Base-by-base conservation (phyloP, 1,140 invertebrate genomes). In the Colletes gigas region DNA sequence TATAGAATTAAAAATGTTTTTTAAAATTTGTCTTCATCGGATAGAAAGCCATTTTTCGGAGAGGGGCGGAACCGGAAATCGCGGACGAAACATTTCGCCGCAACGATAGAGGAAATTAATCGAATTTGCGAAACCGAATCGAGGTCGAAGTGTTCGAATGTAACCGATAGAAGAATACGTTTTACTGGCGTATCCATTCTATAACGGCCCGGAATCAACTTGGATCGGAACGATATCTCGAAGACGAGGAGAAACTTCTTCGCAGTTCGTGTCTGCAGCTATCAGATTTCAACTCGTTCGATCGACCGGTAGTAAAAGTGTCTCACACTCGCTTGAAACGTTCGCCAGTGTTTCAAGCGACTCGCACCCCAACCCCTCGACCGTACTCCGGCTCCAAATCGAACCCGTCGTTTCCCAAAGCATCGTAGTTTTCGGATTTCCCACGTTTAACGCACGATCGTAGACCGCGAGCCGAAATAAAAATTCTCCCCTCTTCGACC, bases 271-370 rank as follows among this genome's bases (percentile, higher is more conserved):
- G 50, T 50, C 50, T 50, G 66, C 47, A 19, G 47, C 66, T 67
- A 67, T 67, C 66, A 67, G 66, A 67, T 67, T 67, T 67, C 66
- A 44, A 67, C 44, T 50, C 10, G 66, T 50, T 67, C 66, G 66
- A 67, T 67, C 66, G 44, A 3, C 66, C 30, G 9, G 30, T 63
- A 52, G 44, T 67, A 67, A 67, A 67, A 67, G 66, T 50, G 47
- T 67, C 66, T 67, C 66, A 21, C 66, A 30, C 30, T 10, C 4
- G 30, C 60, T 30, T 63, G 14, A 30, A 63, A 63, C 21, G 60
- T 63, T 67, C 19, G 66, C 44, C 44, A 50, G 66, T 52, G 66
- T 67, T 67, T 67, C 66, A 21, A 67, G 41, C 65, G 10, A 44
- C 63, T 44, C 17, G 4, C 65, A n/a, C n/a, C 63, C 44, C 14